Evolutionary conservation across 2,888 invertebrate species (phyloP).

Genomic region (Tuberolachnus salignus): DNA sequence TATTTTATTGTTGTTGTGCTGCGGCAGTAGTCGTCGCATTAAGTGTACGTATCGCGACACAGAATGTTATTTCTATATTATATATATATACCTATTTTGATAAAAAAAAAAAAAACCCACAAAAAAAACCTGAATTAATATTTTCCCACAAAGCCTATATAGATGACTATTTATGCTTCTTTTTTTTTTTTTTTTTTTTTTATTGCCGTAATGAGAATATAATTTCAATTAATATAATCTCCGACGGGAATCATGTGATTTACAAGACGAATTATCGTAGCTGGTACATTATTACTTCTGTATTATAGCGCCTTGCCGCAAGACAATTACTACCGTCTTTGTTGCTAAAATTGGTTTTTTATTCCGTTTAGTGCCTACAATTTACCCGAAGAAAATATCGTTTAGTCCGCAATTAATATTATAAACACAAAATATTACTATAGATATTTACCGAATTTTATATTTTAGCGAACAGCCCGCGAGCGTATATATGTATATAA

Average conservation of each 20-base stretch:
- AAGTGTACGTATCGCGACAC: slow-evolving; percentile 11
- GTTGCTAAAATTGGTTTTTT: not conserved
- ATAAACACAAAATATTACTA: too few relatives aligned
- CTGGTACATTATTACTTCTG: too few relatives aligned
- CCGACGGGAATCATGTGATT: not conserved
- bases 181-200: not conserved
- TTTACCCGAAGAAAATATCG: too few relatives aligned
- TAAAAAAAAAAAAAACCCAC: not conserved
- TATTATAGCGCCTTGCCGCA: too few relatives aligned
- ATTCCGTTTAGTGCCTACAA: too few relatives aligned
- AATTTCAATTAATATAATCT: slow-evolving; percentile 2
- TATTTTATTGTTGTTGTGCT: too few relatives aligned
- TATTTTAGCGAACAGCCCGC: not conserved
- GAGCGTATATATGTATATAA: not conserved
- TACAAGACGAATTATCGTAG: not conserved
- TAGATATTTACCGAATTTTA: too few relatives aligned
- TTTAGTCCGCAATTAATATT: too few relatives aligned
- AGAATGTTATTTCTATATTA: slow-evolving; percentile 6
- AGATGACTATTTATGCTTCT: too few relatives aligned
- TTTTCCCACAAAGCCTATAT: slow-evolving; percentile 10
- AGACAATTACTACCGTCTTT: too few relatives aligned
- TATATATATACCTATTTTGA: not conserved
- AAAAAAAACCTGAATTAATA: slow-evolving; percentile 42
- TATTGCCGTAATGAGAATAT: not conserved
- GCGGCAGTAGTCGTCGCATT: not conserved